Evolutionary conservation across 2,797 vertebrate genomes (phyloP).

Genomic region (Fringilla coelebs): DNA sequence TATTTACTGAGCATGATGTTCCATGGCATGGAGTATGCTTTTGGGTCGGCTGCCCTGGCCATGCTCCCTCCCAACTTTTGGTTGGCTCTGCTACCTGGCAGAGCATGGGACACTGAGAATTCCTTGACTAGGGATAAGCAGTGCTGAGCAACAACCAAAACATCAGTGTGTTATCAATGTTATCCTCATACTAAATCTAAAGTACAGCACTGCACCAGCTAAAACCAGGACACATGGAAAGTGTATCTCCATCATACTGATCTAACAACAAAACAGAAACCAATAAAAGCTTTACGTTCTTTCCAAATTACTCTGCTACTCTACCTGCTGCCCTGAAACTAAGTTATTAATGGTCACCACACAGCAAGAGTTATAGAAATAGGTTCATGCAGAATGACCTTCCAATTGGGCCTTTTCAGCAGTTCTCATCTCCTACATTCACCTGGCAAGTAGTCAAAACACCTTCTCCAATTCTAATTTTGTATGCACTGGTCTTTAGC

Average conservation of each 20-base stretch:
- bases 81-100: neutral
- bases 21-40: neutral
- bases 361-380: neutral
- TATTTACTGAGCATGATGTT: neutral
- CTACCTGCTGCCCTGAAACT: neutral
- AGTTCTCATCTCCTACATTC: neutral
- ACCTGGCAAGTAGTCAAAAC: neutral
- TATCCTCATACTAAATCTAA: neutral
- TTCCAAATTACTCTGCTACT: neutral
- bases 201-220: neutral
- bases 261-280: neutral
- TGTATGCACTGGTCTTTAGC: neutral
- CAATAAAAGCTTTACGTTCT: neutral
- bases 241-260: neutral
- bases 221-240: neutral
- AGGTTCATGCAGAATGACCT: neutral
- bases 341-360: neutral
- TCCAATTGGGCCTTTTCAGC: neutral
- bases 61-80: neutral
- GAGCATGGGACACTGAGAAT: neutral
- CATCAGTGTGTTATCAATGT: neutral
- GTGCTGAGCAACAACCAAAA: neutral
- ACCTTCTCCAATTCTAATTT: neutral
- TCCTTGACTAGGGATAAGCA: neutral
- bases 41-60: neutral